phyloP scores from a whole-genome alignment of 1,140 invertebrate species.

The Orius insidiosus region DNA sequence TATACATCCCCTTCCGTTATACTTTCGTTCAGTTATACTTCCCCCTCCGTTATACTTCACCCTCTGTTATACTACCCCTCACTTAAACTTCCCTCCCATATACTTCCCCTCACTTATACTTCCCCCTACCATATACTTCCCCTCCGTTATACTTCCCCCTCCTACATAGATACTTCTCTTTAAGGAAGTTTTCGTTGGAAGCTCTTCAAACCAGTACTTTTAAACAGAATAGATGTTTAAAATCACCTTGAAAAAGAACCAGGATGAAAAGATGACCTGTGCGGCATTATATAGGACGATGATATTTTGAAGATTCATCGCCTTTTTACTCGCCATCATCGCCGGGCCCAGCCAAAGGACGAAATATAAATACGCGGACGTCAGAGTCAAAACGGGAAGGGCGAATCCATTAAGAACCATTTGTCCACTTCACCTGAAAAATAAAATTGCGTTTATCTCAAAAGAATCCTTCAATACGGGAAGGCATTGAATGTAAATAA shows the following conservation, averaged over 20 bases:
- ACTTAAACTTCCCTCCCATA: background rate
- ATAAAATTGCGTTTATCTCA: background rate
- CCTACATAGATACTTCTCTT: background rate
- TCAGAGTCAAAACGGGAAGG: conserved; percentile 43
- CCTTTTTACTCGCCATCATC: conserved; percentile 45
- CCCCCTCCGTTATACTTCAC: background rate
- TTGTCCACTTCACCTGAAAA: conserved; percentile 41
- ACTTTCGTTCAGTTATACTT: too few relatives aligned
- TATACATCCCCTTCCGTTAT: background rate
- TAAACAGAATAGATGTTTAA: background rate
- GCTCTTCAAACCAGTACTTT: too few relatives aligned
- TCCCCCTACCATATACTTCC: background rate
- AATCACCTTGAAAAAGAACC: conserved; percentile 39
- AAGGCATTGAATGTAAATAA: too few relatives aligned
- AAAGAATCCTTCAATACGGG: too few relatives aligned
- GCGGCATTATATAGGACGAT: conserved; percentile 51
- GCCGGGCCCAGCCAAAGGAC: conserved; percentile 51
- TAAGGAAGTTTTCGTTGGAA: background rate
- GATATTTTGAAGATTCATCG: conserved; percentile 41
- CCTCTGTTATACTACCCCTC: background rate
- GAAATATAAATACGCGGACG: conserved; percentile 42
- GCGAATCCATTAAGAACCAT: conserved; percentile 55
- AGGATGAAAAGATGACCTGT: conserved; percentile 47
- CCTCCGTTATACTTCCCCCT: background rate
- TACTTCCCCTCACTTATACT: too few relatives aligned